Base-by-base conservation (phyloP, 2,888 invertebrate species). In the Drosophila cognata region DNA sequence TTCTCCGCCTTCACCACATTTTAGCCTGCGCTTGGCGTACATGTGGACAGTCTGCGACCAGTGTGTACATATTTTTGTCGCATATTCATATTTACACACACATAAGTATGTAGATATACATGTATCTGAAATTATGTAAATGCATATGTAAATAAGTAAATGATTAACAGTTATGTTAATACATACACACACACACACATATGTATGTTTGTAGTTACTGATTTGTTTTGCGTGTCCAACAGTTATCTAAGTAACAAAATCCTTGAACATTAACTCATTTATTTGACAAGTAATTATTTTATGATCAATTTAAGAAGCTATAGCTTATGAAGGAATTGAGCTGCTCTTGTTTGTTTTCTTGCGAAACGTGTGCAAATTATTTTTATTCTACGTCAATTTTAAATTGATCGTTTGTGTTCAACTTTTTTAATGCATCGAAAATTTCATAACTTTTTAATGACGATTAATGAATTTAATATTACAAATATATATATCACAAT, bases 31-130 rank as follows among this genome's bases (percentile, higher is more conserved):
- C 36, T 58, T 50, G 52, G 55, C 28, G 28, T 65, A 25, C 68
- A 28, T 62, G 25, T 62, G 62, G 51, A 68, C 35, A 63, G 60
- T 25, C 68, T 63, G 57, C 59, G 78, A 56, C 68, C 70, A 68
- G 61, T 76, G 71, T 75, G 74, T 86, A 88, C 72, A 79, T 58
- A 74, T 82, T 89, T 68, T 66, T 68, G 18, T 56, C 33, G 50
- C 57, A 57, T 35, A 66, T 63, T 59, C 36, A 51, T 52, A 33
- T 66, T 57, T 56, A 21, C 25, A 55, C 31, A 46, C 33, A 7
- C 43, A 16, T 11, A 51, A 21, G 43, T 21, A 21, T 41, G 0
- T n/a, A n/a, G 10, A 4, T 41, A 41, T n/a, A 10, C 10, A 10
- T 31, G 11, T 33, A 11, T n/a, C 8, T 38, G n/a, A n/a, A 41